Base-by-base conservation (phyloP, 2,113 vertebrate genomes). In the Corythornis vintsioides region DNA sequence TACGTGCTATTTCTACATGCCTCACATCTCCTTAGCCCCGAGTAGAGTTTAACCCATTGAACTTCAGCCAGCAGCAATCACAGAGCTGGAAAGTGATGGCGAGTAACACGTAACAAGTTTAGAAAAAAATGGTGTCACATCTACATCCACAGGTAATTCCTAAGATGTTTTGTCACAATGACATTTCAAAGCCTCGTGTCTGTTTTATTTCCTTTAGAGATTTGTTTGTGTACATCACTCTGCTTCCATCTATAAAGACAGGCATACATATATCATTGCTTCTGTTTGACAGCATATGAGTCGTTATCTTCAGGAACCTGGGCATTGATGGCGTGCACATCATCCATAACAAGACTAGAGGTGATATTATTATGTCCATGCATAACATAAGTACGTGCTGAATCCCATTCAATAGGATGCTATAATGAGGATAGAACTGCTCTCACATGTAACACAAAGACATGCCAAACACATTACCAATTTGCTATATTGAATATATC, bases 1-100 rank as follows among this genome's bases (percentile, higher is more conserved):
- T 93, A 95, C n/a, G 24, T 96, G 92, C 70, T 74, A 3, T 53
- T 93, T 61, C 88, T 57, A 33, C 88, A 81, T n/a, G 72, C 45
- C 61, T 93, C 73, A 22, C 48, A 60, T 70, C 29, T 67, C 52
- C 38, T 48, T 67, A 43, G 11, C 15, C 15, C 52, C 45, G 19
- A 61, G 15, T 0, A 61, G 45, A n/a, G 15, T 47, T 93, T 75
- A 75, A 83, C 64, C 8, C 11, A 1, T 47, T 90, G 42, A 80
- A 55, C 13, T 79, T 8, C 40, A 67, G 10, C 10, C 47, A 71
- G 64, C 22, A 94, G 28, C 3, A 2, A 29, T 20, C 35, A 18
- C 2, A 20, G 86, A 38, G 33, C 19, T 64, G 69, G 43, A 74
- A 86, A 90, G 60, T 26, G 2, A 22, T 21, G 9, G 7, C 28